Evolutionary conservation across 2,888 invertebrate species (phyloP).

Genomic region (Chelonus formosanus): DNA sequence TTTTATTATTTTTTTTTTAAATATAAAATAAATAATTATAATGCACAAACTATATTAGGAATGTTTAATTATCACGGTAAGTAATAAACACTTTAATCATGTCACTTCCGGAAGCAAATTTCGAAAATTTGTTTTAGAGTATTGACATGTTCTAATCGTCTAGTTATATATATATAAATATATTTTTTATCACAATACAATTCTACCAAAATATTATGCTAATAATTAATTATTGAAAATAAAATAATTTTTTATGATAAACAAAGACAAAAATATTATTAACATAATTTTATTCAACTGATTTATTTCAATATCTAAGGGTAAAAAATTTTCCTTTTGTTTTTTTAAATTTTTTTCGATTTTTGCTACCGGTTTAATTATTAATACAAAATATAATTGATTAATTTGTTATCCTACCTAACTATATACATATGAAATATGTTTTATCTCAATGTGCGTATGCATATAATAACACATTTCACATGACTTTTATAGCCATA

Average conservation of each 20-base stretch:
- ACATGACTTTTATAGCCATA: slow-evolving; percentile 24
- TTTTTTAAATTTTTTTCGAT: slow-evolving; percentile 44
- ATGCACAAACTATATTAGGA: slow-evolving; percentile 3
- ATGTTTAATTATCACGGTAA: slow-evolving; percentile 25
- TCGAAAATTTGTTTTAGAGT: slow-evolving; percentile 44
- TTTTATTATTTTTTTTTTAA: too few relatives aligned
- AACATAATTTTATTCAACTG: too few relatives aligned
- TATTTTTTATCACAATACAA: not conserved
- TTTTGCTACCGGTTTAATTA: slow-evolving; percentile 52
- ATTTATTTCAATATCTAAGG: too few relatives aligned
- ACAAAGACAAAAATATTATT: too few relatives aligned
- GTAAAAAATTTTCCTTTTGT: slow-evolving; percentile 12
- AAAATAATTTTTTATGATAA: too few relatives aligned
- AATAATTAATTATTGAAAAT: too few relatives aligned
- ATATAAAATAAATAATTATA: slow-evolving; percentile 21
- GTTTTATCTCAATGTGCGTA: slow-evolving; percentile 57
- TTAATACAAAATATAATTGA: slow-evolving; percentile 62
- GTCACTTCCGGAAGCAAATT: slow-evolving; percentile 51
- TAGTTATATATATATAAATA: not conserved
- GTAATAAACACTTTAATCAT: slow-evolving; percentile 38
- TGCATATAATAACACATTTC: slow-evolving; percentile 47
- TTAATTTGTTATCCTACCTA: slow-evolving; percentile 65
- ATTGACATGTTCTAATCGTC: slow-evolving; percentile 2
- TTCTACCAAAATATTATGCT: too few relatives aligned
- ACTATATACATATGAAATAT: slow-evolving; percentile 63